Conservation (phyloP, 2,888 invertebrate genomes). For the Phaonia tiefii region DNA sequence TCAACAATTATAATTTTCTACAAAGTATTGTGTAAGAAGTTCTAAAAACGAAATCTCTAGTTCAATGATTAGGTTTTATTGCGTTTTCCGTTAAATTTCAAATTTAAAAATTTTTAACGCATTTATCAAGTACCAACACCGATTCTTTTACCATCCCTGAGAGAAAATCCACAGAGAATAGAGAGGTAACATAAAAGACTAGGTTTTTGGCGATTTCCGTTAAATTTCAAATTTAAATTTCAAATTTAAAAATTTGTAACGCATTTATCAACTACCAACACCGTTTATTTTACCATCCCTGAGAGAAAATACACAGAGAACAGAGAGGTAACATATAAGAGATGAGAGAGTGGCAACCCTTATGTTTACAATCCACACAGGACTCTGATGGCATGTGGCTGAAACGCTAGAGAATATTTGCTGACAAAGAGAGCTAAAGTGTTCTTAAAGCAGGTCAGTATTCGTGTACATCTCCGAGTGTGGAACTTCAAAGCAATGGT, state of each 20-base stretch:
- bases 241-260: not conserved
- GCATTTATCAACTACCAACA: not conserved
- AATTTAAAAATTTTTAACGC: not conserved
- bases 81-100: not conserved
- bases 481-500: not conserved
- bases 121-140: not conserved
- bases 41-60: too few relatives aligned
- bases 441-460: conserved; percentile 3
- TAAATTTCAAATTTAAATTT: not conserved
- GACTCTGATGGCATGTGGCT: not conserved
- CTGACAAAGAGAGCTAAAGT: not conserved
- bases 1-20: too few relatives aligned
- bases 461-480: not conserved
- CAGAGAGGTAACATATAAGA: not conserved
- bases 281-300: not conserved
- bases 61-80: too few relatives aligned
- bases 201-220: too few relatives aligned
- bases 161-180: too few relatives aligned
- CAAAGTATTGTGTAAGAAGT: too few relatives aligned
- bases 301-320: too few relatives aligned
- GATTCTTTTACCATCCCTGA: not conserved
- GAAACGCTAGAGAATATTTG: not conserved
- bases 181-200: too few relatives aligned
- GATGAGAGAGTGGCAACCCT: not conserved
- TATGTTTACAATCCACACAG: not conserved